These are phyloP conservation scores for Rhynchonema sp. DNA, from an alignment of 2,888 invertebrate species.

Conservation along the genomic window DNA sequence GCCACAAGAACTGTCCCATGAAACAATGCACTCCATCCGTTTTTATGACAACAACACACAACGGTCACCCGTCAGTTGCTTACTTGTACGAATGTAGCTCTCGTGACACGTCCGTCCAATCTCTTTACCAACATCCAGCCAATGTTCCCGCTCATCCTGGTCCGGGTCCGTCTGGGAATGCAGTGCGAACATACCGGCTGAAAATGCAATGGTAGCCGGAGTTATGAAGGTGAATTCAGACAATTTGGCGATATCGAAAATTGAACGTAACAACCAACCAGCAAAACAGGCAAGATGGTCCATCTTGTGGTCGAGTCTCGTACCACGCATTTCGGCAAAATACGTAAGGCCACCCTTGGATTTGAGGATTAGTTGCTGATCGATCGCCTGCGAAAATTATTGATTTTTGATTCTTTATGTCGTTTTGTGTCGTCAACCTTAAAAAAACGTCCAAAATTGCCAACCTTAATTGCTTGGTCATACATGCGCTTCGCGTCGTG, in stretches of 20 bases:
- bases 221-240: no score
- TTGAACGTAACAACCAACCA: background rate
- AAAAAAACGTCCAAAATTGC: no score
- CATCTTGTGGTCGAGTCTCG: slow-evolving; percentile 79
- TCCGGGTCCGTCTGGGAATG: slow-evolving; percentile 53
- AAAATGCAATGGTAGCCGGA: no score
- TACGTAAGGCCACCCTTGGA: slow-evolving; percentile 63
- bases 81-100: slow-evolving; percentile 58
- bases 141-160: slow-evolving; percentile 43
- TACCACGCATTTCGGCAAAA: slow-evolving; percentile 74
- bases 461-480: slow-evolving; percentile 58
- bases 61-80: no score
- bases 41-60: no score
- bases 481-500: slow-evolving; percentile 55
- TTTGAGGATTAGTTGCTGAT: slow-evolving; percentile 39
- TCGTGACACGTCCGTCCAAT: slow-evolving; percentile 91
- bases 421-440: no score
- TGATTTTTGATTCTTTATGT: background rate
- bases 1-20: no score
- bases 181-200: slow-evolving; percentile 80
- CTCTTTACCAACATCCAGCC: slow-evolving; percentile 69
- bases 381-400: slow-evolving; percentile 42
- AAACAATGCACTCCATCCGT: no score
- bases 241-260: no score
- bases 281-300: slow-evolving; percentile 85